phyloP scores from a whole-genome alignment of 2,888 invertebrate species.

The Andrena chrysosceles region DNA sequence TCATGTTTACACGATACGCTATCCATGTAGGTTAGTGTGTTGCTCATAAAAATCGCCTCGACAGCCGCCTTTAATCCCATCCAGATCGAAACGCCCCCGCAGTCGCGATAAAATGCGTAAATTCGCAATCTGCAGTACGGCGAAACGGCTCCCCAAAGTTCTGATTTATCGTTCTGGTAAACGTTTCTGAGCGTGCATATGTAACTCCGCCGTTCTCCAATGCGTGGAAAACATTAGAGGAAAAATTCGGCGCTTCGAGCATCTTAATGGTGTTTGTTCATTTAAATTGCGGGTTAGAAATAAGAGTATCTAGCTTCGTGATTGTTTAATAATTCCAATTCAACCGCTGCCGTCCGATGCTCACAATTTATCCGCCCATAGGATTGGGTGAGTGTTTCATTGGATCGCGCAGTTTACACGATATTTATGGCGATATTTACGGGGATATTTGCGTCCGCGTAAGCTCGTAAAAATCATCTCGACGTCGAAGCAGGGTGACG shows the following conservation, averaged over 20 bases:
- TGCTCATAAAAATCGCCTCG: constrained; percentile 25
- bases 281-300: not conserved
- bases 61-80: constrained; percentile 35
- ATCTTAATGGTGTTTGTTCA: not conserved
- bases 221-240: not conserved
- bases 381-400: constrained; percentile 31
- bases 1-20: constrained; percentile 9
- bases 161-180: constrained; percentile 30
- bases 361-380: not conserved
- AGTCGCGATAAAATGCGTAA: constrained; percentile 33
- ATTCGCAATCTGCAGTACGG: constrained; percentile 29
- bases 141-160: constrained; percentile 7
- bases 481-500: constrained; percentile 43
- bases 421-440: constrained; percentile 52
- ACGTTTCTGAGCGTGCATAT: not conserved
- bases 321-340: not conserved
- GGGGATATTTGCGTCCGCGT: constrained; percentile 34
- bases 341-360: not conserved
- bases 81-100: constrained; percentile 12
- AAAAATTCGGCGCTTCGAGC: not conserved
- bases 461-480: constrained; percentile 68
- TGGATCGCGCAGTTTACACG: constrained; percentile 17
- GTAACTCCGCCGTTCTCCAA: not conserved
- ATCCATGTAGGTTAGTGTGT: not conserved
- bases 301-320: not conserved